These are phyloP conservation scores for Atherinosoma microstoma DNA, from an alignment of 2,797 vertebrate genomes.

Conservation along the genomic window DNA sequence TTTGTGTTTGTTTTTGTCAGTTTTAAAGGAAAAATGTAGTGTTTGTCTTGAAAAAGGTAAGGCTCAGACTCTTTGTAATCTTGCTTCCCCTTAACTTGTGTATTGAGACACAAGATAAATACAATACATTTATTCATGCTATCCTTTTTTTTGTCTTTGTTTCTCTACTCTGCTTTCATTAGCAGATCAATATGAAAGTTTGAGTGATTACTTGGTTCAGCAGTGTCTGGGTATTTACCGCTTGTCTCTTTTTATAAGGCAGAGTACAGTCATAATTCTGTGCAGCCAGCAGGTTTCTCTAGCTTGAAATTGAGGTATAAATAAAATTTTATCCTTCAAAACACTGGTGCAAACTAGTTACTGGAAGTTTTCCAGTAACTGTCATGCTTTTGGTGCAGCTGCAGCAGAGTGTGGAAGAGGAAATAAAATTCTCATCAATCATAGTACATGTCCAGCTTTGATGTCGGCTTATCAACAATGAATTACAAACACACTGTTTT, in stretches of 20 bases:
- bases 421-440: slow-evolving; percentile 28
- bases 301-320: slow-evolving; percentile 48
- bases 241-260: slow-evolving; percentile 33
- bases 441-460: slow-evolving; percentile 9
- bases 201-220: slow-evolving; percentile 52
- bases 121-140: slow-evolving; percentile 22
- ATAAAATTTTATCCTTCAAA: slow-evolving; percentile 35
- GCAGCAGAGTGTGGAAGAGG: slow-evolving; percentile 6
- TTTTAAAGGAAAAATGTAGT: neutral
- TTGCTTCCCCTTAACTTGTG: slow-evolving; percentile 24
- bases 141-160: slow-evolving; percentile 18
- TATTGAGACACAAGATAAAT: slow-evolving; percentile 37
- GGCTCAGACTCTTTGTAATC: slow-evolving; percentile 11
- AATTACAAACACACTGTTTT: slow-evolving; percentile 10
- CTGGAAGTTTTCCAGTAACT: slow-evolving; percentile 21
- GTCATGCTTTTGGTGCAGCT: slow-evolving; percentile 21
- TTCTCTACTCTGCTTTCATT: slow-evolving; percentile 27
- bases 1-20: neutral
- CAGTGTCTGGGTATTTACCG: slow-evolving; percentile 31
- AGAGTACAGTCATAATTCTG: slow-evolving; percentile 36
- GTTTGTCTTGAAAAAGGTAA: slow-evolving; percentile 16
- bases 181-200: slow-evolving; percentile 51
- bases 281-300: slow-evolving; percentile 34
- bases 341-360: slow-evolving; percentile 1
- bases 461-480: slow-evolving; percentile 21